Evolutionary conservation across 1,140 invertebrate genomes (phyloP), one percentile per base, ranked within the genome.

Genomic region (Drosophila kepulauana): DNA sequence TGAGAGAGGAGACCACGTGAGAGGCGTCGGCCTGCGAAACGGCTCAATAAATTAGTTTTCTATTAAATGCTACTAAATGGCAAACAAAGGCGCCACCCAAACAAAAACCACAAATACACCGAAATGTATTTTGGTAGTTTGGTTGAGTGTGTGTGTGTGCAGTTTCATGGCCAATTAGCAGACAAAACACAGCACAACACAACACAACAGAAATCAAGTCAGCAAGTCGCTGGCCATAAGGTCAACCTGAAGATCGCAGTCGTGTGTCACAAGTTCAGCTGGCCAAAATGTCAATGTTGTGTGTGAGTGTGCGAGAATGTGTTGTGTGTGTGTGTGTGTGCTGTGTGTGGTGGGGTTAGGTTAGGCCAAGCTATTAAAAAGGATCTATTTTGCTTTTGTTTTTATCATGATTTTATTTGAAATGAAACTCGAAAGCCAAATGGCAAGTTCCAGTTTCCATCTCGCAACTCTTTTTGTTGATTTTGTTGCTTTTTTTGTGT

Each of bases 161-260:
- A 76, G 70, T 70, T 89, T 88, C 84, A 88, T 80, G 84, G 84
- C 82, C 84, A 88, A 88, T 88, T 88, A 88, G 81, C 84, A 89
- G 84, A 70, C 84, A 70, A 38, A 38, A 38, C 20, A 25, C 20
- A 25, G 0, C 20, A 25, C 20, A 25, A 25, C 20, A 25, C 20
- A 25, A 25, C 20, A 25, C 38, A 30, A 89, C 75, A 78, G 77
- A 89, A 81, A 87, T 75, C 46, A 57, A 75, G 73, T 58, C 73
- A 71, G 28, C 46, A 59, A 59, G 54, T 59, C 28, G 43, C 16
- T 70, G 52, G 61, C 73, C 57, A 72, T 69, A 75, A 75, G 73
- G 67, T 70, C 72, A 75, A 49, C 49, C 25, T 13, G 8, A 46
- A 33, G 10, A 11, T 30, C 30, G 11, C 7, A 56, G 45, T 58